Percentiles rank a stretch among this genome's conserved stretches.
Evolutionary conservation across 2,888 invertebrate species (phyloP).

Genomic region (Atethmia centrago): DNA sequence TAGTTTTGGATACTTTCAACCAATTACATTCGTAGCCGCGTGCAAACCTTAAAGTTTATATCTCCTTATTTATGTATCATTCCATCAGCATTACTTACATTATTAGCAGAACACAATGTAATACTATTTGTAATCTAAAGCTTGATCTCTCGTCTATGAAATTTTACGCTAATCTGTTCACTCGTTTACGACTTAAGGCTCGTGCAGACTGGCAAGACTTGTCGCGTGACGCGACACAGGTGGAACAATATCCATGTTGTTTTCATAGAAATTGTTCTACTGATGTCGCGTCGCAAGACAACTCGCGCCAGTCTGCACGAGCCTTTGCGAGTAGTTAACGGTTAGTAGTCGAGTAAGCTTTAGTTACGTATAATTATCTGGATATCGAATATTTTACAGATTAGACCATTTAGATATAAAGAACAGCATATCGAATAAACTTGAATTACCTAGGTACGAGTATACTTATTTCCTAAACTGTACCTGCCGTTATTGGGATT

Average conservation of each 20-base stretch:
- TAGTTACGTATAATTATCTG: conserved; percentile 57
- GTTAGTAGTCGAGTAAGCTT: conserved; percentile 43
- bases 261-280: too few species aligned
- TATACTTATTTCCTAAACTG: neutral
- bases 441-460: neutral
- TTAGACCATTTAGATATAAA: conserved; percentile 37
- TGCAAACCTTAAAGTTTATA: conserved; percentile 12
- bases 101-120: conserved; percentile 55
- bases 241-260: too few species aligned
- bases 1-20: neutral
- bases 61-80: conserved; percentile 50
- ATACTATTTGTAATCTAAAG: conserved; percentile 59
- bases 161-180: conserved; percentile 63
- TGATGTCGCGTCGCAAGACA: too few species aligned
- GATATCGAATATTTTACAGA: conserved; percentile 43
- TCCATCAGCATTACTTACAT: conserved; percentile 51
- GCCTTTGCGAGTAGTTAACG: conserved; percentile 37
- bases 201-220: too few species aligned
- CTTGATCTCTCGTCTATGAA: conserved; percentile 61
- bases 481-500: neutral
- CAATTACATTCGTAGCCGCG: neutral
- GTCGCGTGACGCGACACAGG: too few species aligned
- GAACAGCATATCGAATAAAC: conserved; percentile 22
- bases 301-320: too few species aligned
- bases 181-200: conserved; percentile 56